Percentiles rank a stretch among this genome's conserved stretches.
Conservation (phyloP, 1,140 invertebrate species). For the Leptonema lineaticorne region DNA sequence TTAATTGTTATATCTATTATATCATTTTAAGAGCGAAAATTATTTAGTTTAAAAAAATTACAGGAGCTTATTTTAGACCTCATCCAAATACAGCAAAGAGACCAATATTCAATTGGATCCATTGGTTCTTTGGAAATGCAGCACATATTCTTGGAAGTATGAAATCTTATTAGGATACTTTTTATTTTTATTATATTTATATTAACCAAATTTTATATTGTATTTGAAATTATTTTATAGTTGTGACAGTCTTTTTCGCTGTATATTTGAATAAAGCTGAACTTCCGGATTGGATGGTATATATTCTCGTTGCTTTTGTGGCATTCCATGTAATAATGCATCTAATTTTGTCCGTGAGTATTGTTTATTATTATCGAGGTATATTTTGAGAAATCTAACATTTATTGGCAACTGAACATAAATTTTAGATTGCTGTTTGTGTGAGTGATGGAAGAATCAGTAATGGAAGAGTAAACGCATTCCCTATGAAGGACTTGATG, state of each 20-base stretch:
- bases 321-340: conserved; percentile 87
- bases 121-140: conserved; percentile 91
- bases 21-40: too few relatives aligned
- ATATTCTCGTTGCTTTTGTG: conserved; percentile 85
- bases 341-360: conserved; percentile 83
- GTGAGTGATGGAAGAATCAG: conserved; percentile 68
- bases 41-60: too few relatives aligned
- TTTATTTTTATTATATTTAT: background rate
- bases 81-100: conserved; percentile 78
- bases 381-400: conserved; percentile 29
- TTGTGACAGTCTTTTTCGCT: conserved; percentile 91
- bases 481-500: conserved; percentile 81
- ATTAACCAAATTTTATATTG: background rate
- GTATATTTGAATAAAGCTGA: conserved; percentile 81
- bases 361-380: conserved; percentile 34
- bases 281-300: conserved; percentile 82
- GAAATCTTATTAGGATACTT: conserved; percentile 45
- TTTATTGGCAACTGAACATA: background rate
- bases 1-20: too few relatives aligned
- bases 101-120: conserved; percentile 90
- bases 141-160: conserved; percentile 89
- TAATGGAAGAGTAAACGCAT: conserved; percentile 71
- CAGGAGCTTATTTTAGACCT: conserved; percentile 81
- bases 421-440: conserved; percentile 68
- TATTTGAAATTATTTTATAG: conserved; percentile 58